Conservation (phyloP, 2,888 invertebrate species). For the Stenodema calcarata region DNA sequence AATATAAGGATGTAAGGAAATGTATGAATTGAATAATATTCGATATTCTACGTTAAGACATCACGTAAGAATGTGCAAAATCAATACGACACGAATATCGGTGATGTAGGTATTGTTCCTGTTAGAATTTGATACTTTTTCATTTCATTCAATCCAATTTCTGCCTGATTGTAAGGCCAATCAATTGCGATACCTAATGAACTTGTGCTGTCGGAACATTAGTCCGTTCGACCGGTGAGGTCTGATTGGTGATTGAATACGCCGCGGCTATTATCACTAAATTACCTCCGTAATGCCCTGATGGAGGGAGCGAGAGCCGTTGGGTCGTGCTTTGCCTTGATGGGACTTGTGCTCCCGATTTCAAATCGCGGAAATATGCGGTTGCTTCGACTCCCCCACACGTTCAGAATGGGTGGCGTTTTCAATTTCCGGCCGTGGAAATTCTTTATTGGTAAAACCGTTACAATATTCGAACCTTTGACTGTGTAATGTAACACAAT, state of each 20-base stretch:
- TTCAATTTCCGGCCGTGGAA: neutral
- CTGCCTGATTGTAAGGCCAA: too few relatives aligned
- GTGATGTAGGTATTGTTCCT: too few relatives aligned
- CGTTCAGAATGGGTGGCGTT: neutral
- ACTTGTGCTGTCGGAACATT: neutral
- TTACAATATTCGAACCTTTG: too few relatives aligned
- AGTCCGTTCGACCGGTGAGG: neutral
- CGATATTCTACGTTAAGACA: too few relatives aligned
- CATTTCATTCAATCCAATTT: too few relatives aligned
- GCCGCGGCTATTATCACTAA: neutral
- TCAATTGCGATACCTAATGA: neutral
- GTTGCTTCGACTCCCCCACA: neutral
- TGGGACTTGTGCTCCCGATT: neutral
- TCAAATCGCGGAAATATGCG: neutral
- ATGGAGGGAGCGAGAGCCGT: neutral
- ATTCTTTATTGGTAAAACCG: neutral
- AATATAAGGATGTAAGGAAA: too few relatives aligned
- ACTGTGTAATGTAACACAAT: too few relatives aligned
- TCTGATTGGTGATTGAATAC: neutral
- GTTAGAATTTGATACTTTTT: too few relatives aligned
- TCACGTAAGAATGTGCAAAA: too few relatives aligned
- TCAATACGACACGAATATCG: too few relatives aligned
- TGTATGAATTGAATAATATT: too few relatives aligned
- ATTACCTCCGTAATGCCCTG: neutral
- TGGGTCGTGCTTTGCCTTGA: neutral